Conservation (phyloP, 2,113 vertebrate genomes). For the Sula dactylatra region DNA sequence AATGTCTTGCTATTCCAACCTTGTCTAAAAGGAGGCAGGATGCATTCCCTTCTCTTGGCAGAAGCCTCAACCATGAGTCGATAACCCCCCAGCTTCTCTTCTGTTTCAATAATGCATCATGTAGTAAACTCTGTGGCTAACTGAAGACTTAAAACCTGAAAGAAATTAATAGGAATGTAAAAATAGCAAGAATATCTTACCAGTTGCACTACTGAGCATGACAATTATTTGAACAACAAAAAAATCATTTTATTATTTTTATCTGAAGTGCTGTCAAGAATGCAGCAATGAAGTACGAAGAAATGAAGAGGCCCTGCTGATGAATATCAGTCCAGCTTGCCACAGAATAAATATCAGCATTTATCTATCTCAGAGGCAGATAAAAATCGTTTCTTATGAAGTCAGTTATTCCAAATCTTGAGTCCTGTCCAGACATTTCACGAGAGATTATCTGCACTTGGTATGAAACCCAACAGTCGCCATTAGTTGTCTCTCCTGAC, state of each 20-base stretch:
- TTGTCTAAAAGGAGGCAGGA: not conserved
- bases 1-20: not conserved
- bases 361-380: conserved; percentile 22
- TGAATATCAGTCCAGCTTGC: conserved; percentile 31
- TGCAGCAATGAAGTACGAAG: not conserved
- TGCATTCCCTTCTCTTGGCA: not conserved
- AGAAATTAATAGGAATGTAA: conserved; percentile 39
- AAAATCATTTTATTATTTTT: conserved; percentile 22
- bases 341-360: conserved; percentile 28
- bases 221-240: conserved; percentile 1
- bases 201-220: not conserved
- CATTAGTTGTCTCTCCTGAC: conserved; percentile 10
- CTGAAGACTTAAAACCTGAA: not conserved
- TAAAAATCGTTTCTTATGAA: not conserved
- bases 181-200: not conserved
- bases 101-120: not conserved
- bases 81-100: conserved; percentile 1
- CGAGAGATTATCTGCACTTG: not conserved
- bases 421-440: not conserved
- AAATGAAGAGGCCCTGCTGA: conserved; percentile 1
- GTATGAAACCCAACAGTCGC: not conserved
- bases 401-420: conserved; percentile 12
- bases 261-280: conserved; percentile 39
- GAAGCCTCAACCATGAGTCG: not conserved
- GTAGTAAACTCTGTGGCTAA: conserved; percentile 5